Evolutionary conservation across 2,113 vertebrate species (phyloP), one percentile per base, ranked within the genome.

Genomic region (Melanerpes aurifrons): DNA sequence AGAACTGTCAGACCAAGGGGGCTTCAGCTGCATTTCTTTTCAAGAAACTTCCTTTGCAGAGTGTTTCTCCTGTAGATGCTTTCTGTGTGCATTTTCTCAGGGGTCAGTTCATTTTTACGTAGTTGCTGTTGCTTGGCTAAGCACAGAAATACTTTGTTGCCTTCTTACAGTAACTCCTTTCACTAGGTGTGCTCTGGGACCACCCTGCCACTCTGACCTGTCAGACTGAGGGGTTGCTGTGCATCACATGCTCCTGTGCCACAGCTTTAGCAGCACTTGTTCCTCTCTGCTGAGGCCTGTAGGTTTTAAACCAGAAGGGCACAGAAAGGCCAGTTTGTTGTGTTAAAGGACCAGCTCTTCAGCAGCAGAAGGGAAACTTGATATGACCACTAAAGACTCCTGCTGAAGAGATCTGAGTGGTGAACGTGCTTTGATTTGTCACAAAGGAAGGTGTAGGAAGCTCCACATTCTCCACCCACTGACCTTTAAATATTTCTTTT

Each of bases 171-270:
- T 10, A n/a, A 2, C 16, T 56, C 25, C 15, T 66, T 40, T 75
- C 37, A 54, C 20, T 3, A n/a, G 63, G 37, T 5, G 1, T 67
- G 58, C 32, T 74, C 47, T 62, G 5, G 5, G 48, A 13, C 29
- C 32, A 2, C 26, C 15, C 16, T 56, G 22, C 58, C 1, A 1
- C 77, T 45, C 25, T 3, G 40, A 25, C 15, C 50, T 21, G n/a
- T 10, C 40, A 12, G 28, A 14, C 5, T 0, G 3, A 54, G 48
- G 10, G 15, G 8, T 71, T 0, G 0, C 53, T 19, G 24, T 9
- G 32, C 40, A 29, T 45, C 58, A 13, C 1, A 0, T 0, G 0
- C 20, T 61, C 28, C n/a, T 32, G 13, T 37, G n/a, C 70, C 61
- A 4, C 53, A 13, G 11, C 24, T 2, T 28, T 37, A 35, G 14